These are phyloP conservation scores for Turritopsis dohrnii DNA, from an alignment of 30 jellyfish, hydroid and myxozoan genomes.

Conservation along the genomic window DNA sequence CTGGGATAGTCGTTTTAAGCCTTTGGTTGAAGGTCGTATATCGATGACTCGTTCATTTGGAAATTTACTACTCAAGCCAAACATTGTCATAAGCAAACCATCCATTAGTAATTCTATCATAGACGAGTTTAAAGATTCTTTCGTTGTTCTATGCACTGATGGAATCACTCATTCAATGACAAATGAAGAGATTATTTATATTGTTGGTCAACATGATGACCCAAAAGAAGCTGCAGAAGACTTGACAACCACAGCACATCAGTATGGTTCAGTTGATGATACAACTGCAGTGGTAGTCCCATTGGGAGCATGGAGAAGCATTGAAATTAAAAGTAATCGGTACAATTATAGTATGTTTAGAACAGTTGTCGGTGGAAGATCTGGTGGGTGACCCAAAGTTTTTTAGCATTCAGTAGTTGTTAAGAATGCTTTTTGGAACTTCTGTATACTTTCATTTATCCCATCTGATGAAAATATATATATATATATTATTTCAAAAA, in stretches of 20 bases:
- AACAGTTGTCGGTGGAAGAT: constrained; percentile 28
- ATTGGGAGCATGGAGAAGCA: constrained; percentile 51
- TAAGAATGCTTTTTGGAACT: too few relatives aligned
- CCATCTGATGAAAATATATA: too few relatives aligned
- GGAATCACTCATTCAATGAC: constrained; percentile 74
- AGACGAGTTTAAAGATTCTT: constrained; percentile 43
- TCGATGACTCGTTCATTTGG: constrained; percentile 94
- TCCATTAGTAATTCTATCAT: constrained; percentile 20
- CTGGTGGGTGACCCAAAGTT: constrained; percentile 18
- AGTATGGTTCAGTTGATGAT: constrained; percentile 90
- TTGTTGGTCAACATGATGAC: constrained; percentile 46
- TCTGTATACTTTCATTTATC: too few relatives aligned
- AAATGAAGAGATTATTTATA: constrained; percentile 52
- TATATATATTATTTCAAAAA: too few relatives aligned
- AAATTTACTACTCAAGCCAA: constrained; percentile 29
- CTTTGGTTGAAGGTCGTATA: constrained; percentile 66
- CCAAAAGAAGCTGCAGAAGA: constrained; percentile 69
- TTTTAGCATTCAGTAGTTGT: not conserved
- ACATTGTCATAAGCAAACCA: constrained; percentile 65
- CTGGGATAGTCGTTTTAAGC: constrained; percentile 75
- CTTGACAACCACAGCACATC: constrained; percentile 71
- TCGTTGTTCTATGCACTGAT: constrained; percentile 69
- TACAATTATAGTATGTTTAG: constrained; percentile 32
- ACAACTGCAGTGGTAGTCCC: constrained; percentile 74
- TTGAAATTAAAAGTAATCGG: constrained; percentile 1